phyloP scores from a whole-genome alignment of 2,113 vertebrate genomes.

The Scolopax mira region DNA sequence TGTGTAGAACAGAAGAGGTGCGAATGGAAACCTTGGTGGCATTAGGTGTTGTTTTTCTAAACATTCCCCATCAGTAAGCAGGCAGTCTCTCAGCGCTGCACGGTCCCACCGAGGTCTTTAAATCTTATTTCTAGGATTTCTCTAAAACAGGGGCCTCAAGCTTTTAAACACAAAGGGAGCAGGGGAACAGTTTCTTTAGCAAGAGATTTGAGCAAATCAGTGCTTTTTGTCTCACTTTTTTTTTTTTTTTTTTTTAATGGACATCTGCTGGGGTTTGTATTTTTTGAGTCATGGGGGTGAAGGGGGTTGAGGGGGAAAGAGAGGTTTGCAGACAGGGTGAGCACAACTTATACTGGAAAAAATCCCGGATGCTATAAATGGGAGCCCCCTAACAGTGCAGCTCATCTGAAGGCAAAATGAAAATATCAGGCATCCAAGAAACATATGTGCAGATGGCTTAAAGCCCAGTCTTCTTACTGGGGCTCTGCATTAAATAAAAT shows the following conservation, averaged over 20 bases:
- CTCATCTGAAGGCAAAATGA: constrained; percentile 63
- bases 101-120: constrained; percentile 30
- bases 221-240: not conserved
- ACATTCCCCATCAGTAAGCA: constrained; percentile 60
- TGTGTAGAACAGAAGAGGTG: constrained; percentile 3
- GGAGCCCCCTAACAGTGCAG: constrained; percentile 57
- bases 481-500: constrained; percentile 67
- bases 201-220: constrained; percentile 33
- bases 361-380: constrained; percentile 52
- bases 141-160: constrained; percentile 38
- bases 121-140: constrained; percentile 57
- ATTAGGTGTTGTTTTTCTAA: constrained; percentile 66
- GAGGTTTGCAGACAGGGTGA: constrained; percentile 27
- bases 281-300: not conserved
- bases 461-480: constrained; percentile 57
- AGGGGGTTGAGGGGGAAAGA: not conserved
- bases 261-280: constrained; percentile 41
- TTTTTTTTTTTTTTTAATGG: not conserved
- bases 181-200: constrained; percentile 18
- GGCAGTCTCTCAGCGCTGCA: not conserved
- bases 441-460: constrained; percentile 41
- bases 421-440: constrained; percentile 62
- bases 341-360: constrained; percentile 46
- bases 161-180: constrained; percentile 57
- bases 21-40: constrained; percentile 59